phyloP scores from a whole-genome alignment of 2,113 vertebrate genomes.

The Percina caprodes region DNA sequence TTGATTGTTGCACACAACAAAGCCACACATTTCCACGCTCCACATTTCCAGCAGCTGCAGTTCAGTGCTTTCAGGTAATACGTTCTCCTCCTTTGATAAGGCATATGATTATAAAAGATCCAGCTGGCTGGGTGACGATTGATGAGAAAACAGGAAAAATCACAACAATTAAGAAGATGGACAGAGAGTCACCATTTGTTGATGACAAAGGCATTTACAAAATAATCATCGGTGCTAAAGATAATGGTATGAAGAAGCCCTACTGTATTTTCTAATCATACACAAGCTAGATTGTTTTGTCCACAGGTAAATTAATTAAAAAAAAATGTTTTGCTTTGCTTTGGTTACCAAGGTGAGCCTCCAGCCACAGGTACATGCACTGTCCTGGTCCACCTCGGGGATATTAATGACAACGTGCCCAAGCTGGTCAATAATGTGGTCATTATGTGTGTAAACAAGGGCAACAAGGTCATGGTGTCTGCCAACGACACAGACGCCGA shows the following conservation, averaged over 20 bases:
- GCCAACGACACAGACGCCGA: slow-evolving; percentile 67
- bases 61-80: neutral
- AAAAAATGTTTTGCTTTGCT: slow-evolving; percentile 8
- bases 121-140: slow-evolving; percentile 81
- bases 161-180: slow-evolving; percentile 76
- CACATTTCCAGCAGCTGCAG: neutral
- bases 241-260: slow-evolving; percentile 78
- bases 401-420: slow-evolving; percentile 83
- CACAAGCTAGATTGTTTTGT: neutral
- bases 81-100: slow-evolving; percentile 63
- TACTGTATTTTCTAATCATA: neutral
- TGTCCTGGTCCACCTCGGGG: slow-evolving; percentile 80
- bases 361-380: slow-evolving; percentile 80
- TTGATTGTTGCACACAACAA: neutral
- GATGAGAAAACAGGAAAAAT: slow-evolving; percentile 82
- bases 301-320: neutral
- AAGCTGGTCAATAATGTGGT: slow-evolving; percentile 46
- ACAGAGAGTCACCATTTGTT: slow-evolving; percentile 84
- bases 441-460: slow-evolving; percentile 78
- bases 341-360: slow-evolving; percentile 78
- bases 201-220: slow-evolving; percentile 75
- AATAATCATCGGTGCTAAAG: slow-evolving; percentile 77
- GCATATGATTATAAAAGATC: slow-evolving; percentile 77
- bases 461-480: slow-evolving; percentile 51
- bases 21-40: neutral